Percentiles rank a stretch among this genome's conserved stretches.
Evolutionary conservation across 2,113 vertebrate genomes (phyloP).

Genomic region (Xyrauchen texanus): DNA sequence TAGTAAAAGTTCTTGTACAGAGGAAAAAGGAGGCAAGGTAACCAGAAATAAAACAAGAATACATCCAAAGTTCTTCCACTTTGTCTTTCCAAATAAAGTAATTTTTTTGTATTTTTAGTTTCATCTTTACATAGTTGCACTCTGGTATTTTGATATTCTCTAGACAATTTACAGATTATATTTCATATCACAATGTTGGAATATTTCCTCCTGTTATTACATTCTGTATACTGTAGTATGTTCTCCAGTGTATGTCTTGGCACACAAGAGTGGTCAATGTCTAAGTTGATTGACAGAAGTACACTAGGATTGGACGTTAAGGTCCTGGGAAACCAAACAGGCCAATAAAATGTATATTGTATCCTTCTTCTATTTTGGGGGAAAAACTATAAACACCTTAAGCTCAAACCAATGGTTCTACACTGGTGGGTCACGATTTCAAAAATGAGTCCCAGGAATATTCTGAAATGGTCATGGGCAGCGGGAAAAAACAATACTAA

Average conservation of each 20-base stretch:
- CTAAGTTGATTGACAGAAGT: slow-evolving; percentile 28
- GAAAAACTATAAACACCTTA: no score
- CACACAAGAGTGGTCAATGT: slow-evolving; percentile 16
- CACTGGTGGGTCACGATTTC: no score
- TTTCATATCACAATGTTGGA: not conserved
- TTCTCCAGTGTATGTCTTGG: slow-evolving; percentile 42
- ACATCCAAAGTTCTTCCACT: not conserved
- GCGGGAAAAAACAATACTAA: no score
- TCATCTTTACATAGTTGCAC: slow-evolving; percentile 23
- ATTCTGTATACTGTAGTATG: not conserved
- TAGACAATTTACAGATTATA: slow-evolving; percentile 30
- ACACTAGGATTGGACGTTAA: not conserved
- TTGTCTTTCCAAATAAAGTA: not conserved
- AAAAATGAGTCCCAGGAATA: no score
- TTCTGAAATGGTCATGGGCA: no score
- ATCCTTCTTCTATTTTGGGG: not conserved
- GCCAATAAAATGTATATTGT: not conserved
- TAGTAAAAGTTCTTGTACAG: not conserved
- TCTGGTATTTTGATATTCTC: slow-evolving; percentile 24
- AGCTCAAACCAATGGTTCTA: no score
- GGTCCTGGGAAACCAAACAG: slow-evolving; percentile 10
- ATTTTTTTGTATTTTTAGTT: not conserved
- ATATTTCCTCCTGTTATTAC: slow-evolving; percentile 18
- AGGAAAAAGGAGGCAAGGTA: not conserved
- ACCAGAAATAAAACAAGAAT: not conserved